Conservation (phyloP, 2,888 invertebrate species). For the Acanthopleura granulata region DNA sequence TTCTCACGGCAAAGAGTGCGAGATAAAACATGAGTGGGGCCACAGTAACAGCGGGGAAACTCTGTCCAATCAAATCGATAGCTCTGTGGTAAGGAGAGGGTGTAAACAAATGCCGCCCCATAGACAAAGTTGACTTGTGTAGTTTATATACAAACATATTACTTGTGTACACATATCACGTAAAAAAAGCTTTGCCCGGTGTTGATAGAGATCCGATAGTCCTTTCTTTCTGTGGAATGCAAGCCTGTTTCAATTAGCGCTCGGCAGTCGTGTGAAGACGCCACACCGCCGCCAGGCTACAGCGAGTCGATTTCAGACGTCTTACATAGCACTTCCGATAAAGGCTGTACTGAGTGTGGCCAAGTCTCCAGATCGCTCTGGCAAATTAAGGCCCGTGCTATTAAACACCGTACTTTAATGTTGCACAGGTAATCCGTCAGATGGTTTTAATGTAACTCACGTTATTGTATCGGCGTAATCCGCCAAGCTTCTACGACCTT, state of each 20-base stretch:
- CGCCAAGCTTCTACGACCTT: background rate
- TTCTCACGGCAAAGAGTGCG: too few relatives aligned
- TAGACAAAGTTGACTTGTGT: conserved; percentile 7
- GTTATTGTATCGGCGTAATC: background rate
- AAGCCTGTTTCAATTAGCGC: background rate
- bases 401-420: background rate
- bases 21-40: too few relatives aligned
- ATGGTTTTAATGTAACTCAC: conserved; percentile 3
- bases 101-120: background rate
- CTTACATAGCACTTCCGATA: too few relatives aligned
- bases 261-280: background rate
- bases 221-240: background rate
- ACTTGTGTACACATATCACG: background rate
- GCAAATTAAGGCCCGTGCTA: background rate
- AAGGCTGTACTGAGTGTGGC: too few relatives aligned
- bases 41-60: background rate
- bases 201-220: conserved; percentile 1
- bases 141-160: conserved; percentile 7
- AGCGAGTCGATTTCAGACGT: too few relatives aligned
- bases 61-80: background rate
- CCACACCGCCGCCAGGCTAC: too few relatives aligned
- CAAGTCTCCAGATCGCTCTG: background rate
- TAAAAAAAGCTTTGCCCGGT: background rate
- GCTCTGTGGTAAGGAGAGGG: background rate
- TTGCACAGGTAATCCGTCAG: background rate